Conservation (phyloP, 64 coral and sea anemone genomes). For the Orbicella faveolata region DNA sequence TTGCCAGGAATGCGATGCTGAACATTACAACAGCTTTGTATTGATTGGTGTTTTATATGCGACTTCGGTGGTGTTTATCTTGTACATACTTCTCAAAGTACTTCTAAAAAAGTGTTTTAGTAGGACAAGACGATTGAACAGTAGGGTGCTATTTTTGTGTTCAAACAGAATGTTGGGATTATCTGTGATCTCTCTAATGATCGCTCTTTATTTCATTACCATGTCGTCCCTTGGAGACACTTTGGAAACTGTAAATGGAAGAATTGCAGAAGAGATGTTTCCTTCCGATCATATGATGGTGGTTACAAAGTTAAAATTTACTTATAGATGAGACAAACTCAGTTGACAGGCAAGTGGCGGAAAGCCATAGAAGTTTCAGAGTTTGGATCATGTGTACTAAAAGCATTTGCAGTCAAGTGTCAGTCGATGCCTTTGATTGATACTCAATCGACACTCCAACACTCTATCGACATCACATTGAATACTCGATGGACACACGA, state of each 20-base stretch:
- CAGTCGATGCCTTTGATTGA: too few relatives aligned
- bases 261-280: slow-evolving; percentile 88
- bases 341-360: not conserved
- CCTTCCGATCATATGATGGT: slow-evolving; percentile 94
- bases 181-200: slow-evolving; percentile 28
- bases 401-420: not conserved
- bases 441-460: too few relatives aligned
- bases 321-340: not conserved
- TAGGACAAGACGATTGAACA: slow-evolving; percentile 23
- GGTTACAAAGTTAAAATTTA: slow-evolving; percentile 65
- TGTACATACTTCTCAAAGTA: slow-evolving; percentile 71
- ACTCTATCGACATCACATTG: too few relatives aligned
- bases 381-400: not conserved
- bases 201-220: slow-evolving; percentile 52
- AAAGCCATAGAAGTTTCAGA: not conserved
- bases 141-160: slow-evolving; percentile 55
- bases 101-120: slow-evolving; percentile 17
- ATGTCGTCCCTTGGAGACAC: slow-evolving; percentile 65
- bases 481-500: too few relatives aligned
- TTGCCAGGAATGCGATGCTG: slow-evolving; percentile 78
- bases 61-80: slow-evolving; percentile 33
- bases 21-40: slow-evolving; percentile 78
- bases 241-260: slow-evolving; percentile 63
- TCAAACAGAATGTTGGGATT: slow-evolving; percentile 51
- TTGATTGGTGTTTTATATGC: slow-evolving; percentile 34